Base-by-base conservation (phyloP, 53 echinoderm and acorn worm species). In the Luidia sarsii region DNA sequence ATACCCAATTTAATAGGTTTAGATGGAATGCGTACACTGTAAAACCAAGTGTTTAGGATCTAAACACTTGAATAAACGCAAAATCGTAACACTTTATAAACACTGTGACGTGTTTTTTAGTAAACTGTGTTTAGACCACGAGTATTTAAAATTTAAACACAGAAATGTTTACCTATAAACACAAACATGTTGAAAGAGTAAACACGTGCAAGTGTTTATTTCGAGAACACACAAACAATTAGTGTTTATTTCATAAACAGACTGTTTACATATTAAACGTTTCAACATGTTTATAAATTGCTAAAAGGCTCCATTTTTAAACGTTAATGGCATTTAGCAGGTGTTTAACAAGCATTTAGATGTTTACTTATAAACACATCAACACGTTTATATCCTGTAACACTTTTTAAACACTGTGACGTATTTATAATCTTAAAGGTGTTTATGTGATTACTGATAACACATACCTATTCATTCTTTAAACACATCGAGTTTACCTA, bases 1-100 rank as follows among this genome's bases (percentile, higher is more conserved):
- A n/a, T n/a, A n/a, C n/a, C n/a, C n/a, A n/a, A n/a, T n/a, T n/a
- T n/a, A n/a, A n/a, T n/a, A n/a, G n/a, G n/a, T n/a, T n/a, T n/a
- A n/a, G n/a, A n/a, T n/a, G n/a, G n/a, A n/a, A n/a, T n/a, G n/a
- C n/a, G n/a, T 41, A 57, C 57, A 57, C 57, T 57, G 57, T 57
- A 57, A 57, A 57, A 57, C 57, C 57, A 24, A 19, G 28, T 57
- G 57, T 57, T 57, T 22, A 57, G 22, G 57, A 57, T 57, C 57
- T 57, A 57, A 57, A 57, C 57, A 57, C 8, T 24, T 57, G 23
- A 19, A 57, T 57, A 4, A 57, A 57, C 57, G 28, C 57, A 21
- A 57, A 57, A 57, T 21, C 57, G 57, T 57, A 57, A 57, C 23
- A 57, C 57, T 57, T 57, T 57, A 24, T 57, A 57, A 57, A 57